Evolutionary conservation across 2,888 invertebrate genomes (phyloP), one percentile per base, ranked within the genome.

Genomic region (Dione juno): DNA sequence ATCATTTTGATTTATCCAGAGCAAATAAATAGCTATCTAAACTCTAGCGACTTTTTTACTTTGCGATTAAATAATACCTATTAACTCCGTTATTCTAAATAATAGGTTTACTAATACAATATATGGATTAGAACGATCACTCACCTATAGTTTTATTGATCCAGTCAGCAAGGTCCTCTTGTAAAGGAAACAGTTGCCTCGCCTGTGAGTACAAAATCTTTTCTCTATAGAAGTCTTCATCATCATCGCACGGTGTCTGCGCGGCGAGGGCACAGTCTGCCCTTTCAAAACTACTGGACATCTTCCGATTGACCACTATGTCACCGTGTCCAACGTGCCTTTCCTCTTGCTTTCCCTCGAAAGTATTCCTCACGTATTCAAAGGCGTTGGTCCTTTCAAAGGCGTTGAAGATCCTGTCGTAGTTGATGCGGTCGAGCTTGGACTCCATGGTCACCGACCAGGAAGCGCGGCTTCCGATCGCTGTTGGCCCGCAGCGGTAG

Each of bases 81-180:
- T 28, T 3, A 3, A 28, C n/a, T 28, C 5, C 28, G 28, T 28
- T 3, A 28, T 28, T 5, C 28, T 3, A 2, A 28, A n/a, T n/a
- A n/a, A n/a, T n/a, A n/a, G n/a, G 28, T 3, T 28, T 5, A 28
- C 7, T 9, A 40, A 9, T 40, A 40, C 1, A 40, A 10, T 40
- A 40, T 40, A 40, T 1, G 5, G 16, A 50, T 16, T 28, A n/a
- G 10, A 16, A 16, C 37, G 8, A 16, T 35, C 11, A 94, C 96
- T 94, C 84, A 97, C 97, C 96, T 76, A 97, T 94, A 69, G 96
- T 96, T 85, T 96, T 97, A 85, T 97, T 97, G 75, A 98, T 95
- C 97, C 97, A 98, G 79, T 97, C 97, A 9, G 97, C 97, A 69
- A 97, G 90, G 88, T 98, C 97, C 84, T 97, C 97, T 87, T 97